Evolutionary conservation across 2,888 invertebrate genomes (phyloP).

Genomic region (Cryptus armator): DNA sequence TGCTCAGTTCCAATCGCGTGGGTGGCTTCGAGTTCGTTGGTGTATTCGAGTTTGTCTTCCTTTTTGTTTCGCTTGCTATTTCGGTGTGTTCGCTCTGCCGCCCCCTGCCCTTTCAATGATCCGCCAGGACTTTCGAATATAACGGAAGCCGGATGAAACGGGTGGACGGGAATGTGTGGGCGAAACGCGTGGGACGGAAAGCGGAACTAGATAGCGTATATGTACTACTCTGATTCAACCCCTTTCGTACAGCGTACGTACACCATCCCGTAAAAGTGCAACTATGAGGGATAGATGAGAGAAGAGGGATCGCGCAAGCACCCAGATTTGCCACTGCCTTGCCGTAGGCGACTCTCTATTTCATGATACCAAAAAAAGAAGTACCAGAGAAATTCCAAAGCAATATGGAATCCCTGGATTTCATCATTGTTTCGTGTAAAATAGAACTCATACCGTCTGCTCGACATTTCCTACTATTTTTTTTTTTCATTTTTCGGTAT

Average conservation of each 20-base stretch:
- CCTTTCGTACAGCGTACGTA: background rate
- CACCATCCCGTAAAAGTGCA: constrained; percentile 35
- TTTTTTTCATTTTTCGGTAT: background rate
- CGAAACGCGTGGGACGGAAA: constrained; percentile 43
- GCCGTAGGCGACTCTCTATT: background rate
- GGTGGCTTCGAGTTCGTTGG: background rate
- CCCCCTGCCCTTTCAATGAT: constrained; percentile 51
- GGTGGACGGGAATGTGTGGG: constrained; percentile 33
- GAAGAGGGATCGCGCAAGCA: constrained; percentile 19
- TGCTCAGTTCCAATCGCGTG: background rate
- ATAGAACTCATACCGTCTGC: background rate
- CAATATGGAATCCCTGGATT: constrained; percentile 3
- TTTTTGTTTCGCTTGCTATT: constrained; percentile 39
- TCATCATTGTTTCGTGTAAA: constrained; percentile 18
- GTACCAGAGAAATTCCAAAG: background rate
- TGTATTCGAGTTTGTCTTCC: constrained; percentile 12
- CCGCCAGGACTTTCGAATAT: constrained; percentile 41
- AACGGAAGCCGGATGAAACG: constrained; percentile 60
- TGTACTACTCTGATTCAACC: background rate
- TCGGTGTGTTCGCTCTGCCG: background rate
- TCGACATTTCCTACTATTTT: background rate
- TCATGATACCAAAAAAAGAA: background rate
- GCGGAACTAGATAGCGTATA: constrained; percentile 53
- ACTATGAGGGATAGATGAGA: constrained; percentile 24
- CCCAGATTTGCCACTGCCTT: constrained; percentile 27